Evolutionary conservation across 1,140 invertebrate species (phyloP).

Genomic region (Cydia splendana): DNA sequence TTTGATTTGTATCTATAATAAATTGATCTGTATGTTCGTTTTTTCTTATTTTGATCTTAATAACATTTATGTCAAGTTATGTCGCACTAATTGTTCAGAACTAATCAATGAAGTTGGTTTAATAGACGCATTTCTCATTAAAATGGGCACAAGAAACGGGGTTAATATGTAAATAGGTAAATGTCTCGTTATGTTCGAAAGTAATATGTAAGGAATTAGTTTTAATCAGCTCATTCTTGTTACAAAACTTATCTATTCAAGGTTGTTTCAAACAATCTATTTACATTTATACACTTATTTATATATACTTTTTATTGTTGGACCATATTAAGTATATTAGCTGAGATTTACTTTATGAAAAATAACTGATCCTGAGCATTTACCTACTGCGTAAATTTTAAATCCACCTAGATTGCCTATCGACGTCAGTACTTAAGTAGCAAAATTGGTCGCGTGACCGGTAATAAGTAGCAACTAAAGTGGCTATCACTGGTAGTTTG

Average conservation of each 20-base stretch:
- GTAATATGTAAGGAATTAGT: neutral
- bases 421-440: neutral
- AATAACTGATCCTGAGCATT: neutral
- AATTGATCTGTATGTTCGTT: no score
- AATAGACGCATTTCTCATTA: neutral
- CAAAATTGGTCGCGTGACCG: neutral
- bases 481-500: neutral
- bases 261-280: neutral
- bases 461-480: neutral
- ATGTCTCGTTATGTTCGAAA: neutral
- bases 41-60: no score
- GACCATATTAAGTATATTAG: neutral
- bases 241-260: neutral
- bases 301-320: neutral
- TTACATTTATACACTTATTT: neutral
- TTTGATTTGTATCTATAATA: no score
- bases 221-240: neutral
- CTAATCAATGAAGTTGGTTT: neutral
- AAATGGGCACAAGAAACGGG: neutral
- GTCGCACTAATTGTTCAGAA: neutral
- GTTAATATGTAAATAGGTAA: neutral
- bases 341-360: no score
- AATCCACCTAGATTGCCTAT: neutral
- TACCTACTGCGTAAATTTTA: neutral
- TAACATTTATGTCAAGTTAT: no score